These are phyloP conservation scores for Volucella inanis DNA, from an alignment of 2,888 invertebrate genomes.

Conservation along the genomic window DNA sequence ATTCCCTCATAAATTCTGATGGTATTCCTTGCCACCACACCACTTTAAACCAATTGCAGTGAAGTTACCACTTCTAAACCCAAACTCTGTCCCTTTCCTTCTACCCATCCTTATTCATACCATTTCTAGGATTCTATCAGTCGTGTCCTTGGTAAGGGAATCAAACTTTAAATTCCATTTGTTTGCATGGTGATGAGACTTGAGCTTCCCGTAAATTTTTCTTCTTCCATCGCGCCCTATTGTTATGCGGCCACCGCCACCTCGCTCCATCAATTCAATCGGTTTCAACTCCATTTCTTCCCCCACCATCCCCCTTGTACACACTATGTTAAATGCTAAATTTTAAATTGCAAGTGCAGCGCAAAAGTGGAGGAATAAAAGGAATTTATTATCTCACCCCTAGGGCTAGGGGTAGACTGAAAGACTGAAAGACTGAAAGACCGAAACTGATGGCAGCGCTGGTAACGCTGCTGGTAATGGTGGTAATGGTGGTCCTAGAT, in stretches of 20 bases:
- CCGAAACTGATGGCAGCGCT: background rate
- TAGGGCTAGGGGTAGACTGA: conserved; percentile 19
- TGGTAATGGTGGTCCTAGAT: too few species aligned
- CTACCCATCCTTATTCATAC: background rate
- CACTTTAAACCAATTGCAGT: conserved; percentile 58
- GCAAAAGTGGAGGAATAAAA: conserved; percentile 58
- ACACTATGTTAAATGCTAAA: conserved; percentile 61
- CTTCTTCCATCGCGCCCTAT: conserved; percentile 4
- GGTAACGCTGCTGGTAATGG: too few species aligned
- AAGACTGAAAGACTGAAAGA: background rate
- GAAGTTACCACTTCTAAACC: conserved; percentile 47
- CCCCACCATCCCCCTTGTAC: too few species aligned
- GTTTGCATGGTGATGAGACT: conserved; percentile 69
- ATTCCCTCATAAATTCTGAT: conserved; percentile 63
- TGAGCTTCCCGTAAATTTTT: conserved; percentile 61
- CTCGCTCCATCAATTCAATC: background rate
- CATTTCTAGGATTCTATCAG: conserved; percentile 20
- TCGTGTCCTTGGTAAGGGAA: conserved; percentile 57
- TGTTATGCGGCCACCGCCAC: conserved; percentile 11
- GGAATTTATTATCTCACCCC: conserved; percentile 67
- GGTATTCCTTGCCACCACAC: conserved; percentile 50
- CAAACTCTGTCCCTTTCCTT: background rate
- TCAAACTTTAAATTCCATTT: conserved; percentile 71
- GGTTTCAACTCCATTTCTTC: conserved; percentile 2
- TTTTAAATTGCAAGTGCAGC: conserved; percentile 68